Evolutionary conservation across 1,140 invertebrate genomes (phyloP).

Genomic region (Pectinophora gossypiella): DNA sequence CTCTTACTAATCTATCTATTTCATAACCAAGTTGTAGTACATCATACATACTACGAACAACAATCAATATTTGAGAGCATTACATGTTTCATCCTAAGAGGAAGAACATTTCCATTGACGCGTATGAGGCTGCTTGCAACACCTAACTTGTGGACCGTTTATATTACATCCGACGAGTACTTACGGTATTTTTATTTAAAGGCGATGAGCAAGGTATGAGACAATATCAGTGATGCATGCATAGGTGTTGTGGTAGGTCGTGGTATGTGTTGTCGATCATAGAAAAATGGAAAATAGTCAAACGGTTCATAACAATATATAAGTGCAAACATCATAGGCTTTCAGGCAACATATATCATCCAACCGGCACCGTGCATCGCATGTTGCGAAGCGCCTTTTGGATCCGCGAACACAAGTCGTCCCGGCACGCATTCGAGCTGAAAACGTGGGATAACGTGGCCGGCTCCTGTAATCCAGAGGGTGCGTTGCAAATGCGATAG

Average conservation of each 20-base stretch:
- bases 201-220: not conserved
- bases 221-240: slow-evolving; percentile 18
- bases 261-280: slow-evolving; percentile 33
- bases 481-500: slow-evolving; percentile 55
- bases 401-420: not conserved
- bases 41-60: too few species aligned
- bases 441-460: not conserved
- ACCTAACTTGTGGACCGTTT: too few species aligned
- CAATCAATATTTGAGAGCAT: too few species aligned
- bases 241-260: slow-evolving; percentile 31
- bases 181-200: too few species aligned
- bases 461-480: slow-evolving; percentile 21
- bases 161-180: too few species aligned
- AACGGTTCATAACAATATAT: slow-evolving; percentile 25
- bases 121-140: too few species aligned
- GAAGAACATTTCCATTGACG: too few species aligned
- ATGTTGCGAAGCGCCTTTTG: slow-evolving; percentile 9
- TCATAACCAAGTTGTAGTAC: too few species aligned
- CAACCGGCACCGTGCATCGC: slow-evolving; percentile 50
- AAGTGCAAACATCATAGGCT: slow-evolving; percentile 53
- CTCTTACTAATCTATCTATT: too few species aligned
- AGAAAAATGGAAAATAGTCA: slow-evolving; percentile 17
- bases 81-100: too few species aligned
- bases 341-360: slow-evolving; percentile 60
- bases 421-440: not conserved